phyloP scores from a whole-genome alignment of 2,797 vertebrate genomes.

The Pseudocheirus occidentalis region DNA sequence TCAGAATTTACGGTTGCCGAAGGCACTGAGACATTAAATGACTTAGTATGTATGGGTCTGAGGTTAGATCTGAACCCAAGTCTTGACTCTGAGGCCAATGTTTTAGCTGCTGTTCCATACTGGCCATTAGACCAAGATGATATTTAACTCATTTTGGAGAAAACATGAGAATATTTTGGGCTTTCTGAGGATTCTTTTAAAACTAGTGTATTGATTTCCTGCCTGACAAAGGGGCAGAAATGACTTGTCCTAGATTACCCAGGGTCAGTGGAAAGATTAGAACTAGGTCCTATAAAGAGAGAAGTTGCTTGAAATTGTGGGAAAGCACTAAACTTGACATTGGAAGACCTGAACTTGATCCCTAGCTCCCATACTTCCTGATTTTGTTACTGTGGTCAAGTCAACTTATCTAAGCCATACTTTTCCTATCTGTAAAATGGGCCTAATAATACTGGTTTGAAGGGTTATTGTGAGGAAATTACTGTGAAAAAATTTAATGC shows the following conservation, averaged over 20 bases:
- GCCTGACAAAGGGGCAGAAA: background rate
- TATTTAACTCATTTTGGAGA: background rate
- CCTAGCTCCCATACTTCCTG: background rate
- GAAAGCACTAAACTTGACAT: background rate
- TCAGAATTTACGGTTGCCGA: background rate
- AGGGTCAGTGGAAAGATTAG: background rate
- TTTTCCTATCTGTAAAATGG: background rate
- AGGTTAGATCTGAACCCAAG: background rate
- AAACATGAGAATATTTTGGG: background rate
- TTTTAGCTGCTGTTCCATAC: background rate
- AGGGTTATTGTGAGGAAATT: background rate
- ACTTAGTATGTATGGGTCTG: background rate
- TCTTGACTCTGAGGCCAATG: background rate
- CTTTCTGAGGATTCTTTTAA: background rate
- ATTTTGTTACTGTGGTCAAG: background rate
- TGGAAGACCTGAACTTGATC: background rate
- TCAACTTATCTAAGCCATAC: background rate
- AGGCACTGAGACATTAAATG: background rate
- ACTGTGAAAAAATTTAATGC: background rate
- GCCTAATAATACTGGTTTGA: background rate
- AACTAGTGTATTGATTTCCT: background rate
- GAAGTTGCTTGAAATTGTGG: background rate
- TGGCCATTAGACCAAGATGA: background rate
- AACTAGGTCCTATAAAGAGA: background rate
- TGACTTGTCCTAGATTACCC: background rate